These are phyloP conservation scores for Terrapene triunguis DNA, from an alignment of 2,113 vertebrate species.

Conservation along the genomic window DNA sequence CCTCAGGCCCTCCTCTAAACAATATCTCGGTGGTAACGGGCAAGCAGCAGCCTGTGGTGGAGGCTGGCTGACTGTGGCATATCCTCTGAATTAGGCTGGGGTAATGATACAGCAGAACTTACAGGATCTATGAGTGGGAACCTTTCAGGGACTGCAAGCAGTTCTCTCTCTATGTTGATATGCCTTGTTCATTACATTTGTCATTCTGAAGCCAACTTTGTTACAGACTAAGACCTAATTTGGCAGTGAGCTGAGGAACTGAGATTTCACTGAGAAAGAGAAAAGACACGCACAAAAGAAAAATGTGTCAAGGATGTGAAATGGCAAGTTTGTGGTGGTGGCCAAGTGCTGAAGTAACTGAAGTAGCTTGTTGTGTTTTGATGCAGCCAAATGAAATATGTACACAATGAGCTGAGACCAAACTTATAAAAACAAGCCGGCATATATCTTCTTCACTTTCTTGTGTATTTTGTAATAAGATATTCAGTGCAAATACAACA, in stretches of 20 bases:
- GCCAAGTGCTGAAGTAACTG: neutral
- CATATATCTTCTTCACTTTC: neutral
- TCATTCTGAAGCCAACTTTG: neutral
- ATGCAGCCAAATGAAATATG: neutral
- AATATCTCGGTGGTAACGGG: neutral
- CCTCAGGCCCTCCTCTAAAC: neutral
- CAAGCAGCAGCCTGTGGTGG: neutral
- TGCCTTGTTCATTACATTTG: neutral
- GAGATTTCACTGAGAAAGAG: neutral
- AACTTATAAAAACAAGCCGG: neutral
- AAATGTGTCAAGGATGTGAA: neutral
- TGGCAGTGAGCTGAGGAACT: neutral
- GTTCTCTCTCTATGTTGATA: neutral
- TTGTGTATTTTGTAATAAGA: neutral
- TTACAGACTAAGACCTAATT: neutral
- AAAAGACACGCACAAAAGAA: neutral
- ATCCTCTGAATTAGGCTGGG: neutral
- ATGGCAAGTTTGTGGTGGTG: neutral
- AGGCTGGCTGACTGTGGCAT: neutral
- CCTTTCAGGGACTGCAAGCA: neutral
- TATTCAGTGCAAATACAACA: neutral
- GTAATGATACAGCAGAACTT: neutral
- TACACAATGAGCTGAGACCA: neutral
- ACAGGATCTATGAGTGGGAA: neutral
- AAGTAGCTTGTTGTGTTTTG: neutral